Base-by-base conservation (phyloP, 2,888 invertebrate genomes). In the Ormyrus thymus region DNA sequence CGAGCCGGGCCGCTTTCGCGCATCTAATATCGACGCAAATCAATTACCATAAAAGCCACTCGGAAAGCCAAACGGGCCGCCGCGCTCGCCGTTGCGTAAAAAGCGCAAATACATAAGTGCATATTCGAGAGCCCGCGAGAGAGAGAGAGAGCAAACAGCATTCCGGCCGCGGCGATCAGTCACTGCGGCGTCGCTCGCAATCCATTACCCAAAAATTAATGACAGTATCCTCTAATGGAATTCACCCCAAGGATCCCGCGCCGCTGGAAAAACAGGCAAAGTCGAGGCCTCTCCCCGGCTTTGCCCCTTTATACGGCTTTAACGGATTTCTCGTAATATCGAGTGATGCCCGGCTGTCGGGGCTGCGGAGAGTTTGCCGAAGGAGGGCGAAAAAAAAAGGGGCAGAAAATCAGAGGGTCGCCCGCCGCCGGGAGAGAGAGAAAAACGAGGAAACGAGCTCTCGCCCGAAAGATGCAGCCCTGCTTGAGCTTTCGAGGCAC, bases 401-500 rank as follows among this genome's bases (percentile, higher is more conserved):
- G 51, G 9, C 13, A 61, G 46, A 55, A 76, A 68, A 51, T 62
- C 71, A 51, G 29, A 29, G 29, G 29, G 29, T 29, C 29, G 29
- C 2, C 29, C 29, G 29, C 29, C 29, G 48, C 69, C 46, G 48
- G 7, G 55, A 13, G 45, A 10, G 43, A 51, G n/a, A 43, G 45
- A 13, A 69, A 58, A 13, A 73, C 53, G 62, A 46, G 45, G 43
- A 29, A 43, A 15, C 11, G 50, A 9, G 51, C 48, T 29, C 51
- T 15, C 65, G 51, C 29, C 29, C 61, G 80, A 81, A 76, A 66
- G 82, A 80, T 75, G 79, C 70, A 78, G 75, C 80, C 81, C 85
- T 86, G 84, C 86, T 88, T 88, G 86, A 86, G 85, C 87, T 89
- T 89, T 87, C 86, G 84, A 29, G 29, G 82, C 81, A 82, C 88